Evolutionary conservation across 92 coral and sea anemone species (phyloP).

Genomic region (Zoanthus gigantus): DNA sequence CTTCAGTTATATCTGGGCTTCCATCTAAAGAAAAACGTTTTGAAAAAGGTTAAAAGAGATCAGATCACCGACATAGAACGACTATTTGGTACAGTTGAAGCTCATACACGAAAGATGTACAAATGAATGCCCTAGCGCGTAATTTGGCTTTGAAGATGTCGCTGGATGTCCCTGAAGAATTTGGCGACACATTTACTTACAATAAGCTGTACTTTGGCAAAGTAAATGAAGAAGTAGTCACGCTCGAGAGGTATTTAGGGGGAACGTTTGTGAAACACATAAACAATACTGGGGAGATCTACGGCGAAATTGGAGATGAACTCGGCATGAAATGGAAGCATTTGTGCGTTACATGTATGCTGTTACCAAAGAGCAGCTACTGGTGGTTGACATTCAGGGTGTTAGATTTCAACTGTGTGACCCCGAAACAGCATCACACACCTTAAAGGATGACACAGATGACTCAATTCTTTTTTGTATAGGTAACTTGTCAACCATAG

Average conservation of each 20-base stretch:
- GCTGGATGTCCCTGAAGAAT: constrained; percentile 37
- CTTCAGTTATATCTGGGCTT: constrained; percentile 35
- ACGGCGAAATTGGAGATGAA: constrained; percentile 16
- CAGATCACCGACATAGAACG: constrained; percentile 33
- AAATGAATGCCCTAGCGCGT: constrained; percentile 57
- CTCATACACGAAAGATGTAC: constrained; percentile 42
- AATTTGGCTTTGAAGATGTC: constrained; percentile 57
- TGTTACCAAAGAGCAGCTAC: constrained; percentile 21
- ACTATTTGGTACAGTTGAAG: constrained; percentile 28
- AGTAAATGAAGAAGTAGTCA: constrained; percentile 24
- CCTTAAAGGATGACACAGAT: constrained; percentile 43
- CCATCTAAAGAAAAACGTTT: constrained; percentile 57
- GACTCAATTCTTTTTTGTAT: constrained; percentile 40
- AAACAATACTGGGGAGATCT: constrained; percentile 42
- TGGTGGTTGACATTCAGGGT: constrained; percentile 49
- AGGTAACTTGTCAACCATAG: constrained; percentile 23
- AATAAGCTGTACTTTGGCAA: constrained; percentile 50
- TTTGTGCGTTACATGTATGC: constrained; percentile 49
- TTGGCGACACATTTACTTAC: constrained; percentile 48
- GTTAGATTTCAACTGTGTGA: constrained; percentile 46
- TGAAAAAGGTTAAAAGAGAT: constrained; percentile 50
- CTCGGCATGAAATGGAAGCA: constrained; percentile 21
- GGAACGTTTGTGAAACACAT: constrained; percentile 44
- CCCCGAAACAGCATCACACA: constrained; percentile 14
- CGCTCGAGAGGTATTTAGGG: constrained; percentile 38